Percentiles rank a stretch among this genome's conserved stretches.
phyloP scores from a whole-genome alignment of 2,113 vertebrate genomes.

The Ranitomeya variabilis region DNA sequence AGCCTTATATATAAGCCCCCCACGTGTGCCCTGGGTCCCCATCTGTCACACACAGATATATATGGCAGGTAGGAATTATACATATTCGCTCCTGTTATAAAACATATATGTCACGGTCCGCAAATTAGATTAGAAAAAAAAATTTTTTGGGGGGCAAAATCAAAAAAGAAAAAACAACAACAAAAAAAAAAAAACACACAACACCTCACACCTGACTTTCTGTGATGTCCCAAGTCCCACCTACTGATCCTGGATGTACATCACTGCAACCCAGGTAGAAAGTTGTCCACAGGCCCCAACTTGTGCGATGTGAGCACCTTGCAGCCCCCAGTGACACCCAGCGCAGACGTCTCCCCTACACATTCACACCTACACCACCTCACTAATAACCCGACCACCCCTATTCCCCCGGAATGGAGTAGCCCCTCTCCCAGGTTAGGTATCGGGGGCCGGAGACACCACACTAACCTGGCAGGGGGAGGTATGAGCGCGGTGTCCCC shows the following conservation, averaged over 20 bases:
- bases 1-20: no score
- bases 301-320: not conserved
- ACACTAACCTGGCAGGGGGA: not conserved
- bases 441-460: not conserved
- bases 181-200: no score
- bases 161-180: no score
- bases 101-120: no score
- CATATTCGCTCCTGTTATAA: no score
- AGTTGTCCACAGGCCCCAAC: conserved; percentile 16
- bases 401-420: not conserved
- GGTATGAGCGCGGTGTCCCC: not conserved
- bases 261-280: not conserved
- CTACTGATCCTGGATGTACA: not conserved
- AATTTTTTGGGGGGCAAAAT: no score
- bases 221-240: not conserved
- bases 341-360: not conserved
- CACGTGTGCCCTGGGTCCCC: no score
- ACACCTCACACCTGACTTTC: not conserved
- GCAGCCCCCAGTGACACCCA: not conserved
- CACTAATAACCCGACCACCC: not conserved
- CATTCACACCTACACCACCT: not conserved
- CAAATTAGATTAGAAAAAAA: no score
- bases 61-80: no score
- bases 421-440: not conserved
- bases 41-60: no score